Conservation (phyloP, 2,888 invertebrate genomes). For the Sipha maydis region DNA sequence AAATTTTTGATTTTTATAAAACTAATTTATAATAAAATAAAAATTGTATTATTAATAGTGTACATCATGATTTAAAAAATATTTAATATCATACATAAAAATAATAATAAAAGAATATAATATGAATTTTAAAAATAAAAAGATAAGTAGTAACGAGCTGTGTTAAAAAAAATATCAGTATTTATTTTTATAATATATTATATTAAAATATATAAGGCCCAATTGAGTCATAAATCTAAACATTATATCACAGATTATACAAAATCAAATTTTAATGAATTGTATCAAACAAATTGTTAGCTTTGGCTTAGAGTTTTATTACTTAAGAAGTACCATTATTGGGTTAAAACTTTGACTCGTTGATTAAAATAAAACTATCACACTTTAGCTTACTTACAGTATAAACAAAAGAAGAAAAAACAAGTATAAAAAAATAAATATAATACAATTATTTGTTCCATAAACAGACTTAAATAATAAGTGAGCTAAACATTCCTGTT, state of each 20-base stretch:
- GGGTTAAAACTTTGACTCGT: slow-evolving; percentile 46
- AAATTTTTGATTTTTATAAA: slow-evolving; percentile 43
- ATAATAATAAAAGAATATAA: slow-evolving; percentile 29
- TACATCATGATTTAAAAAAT: slow-evolving; percentile 28
- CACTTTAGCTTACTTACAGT: slow-evolving; percentile 57
- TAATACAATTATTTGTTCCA: slow-evolving; percentile 51
- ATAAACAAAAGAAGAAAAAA: slow-evolving; percentile 47
- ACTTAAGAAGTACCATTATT: slow-evolving; percentile 45
- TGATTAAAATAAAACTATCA: slow-evolving; percentile 58
- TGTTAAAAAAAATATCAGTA: slow-evolving; percentile 18
- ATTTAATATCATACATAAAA: slow-evolving; percentile 25
- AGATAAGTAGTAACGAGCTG: slow-evolving; percentile 38
- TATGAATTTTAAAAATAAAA: slow-evolving; percentile 30
- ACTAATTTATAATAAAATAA: slow-evolving; percentile 51
- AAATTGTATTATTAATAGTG: slow-evolving; percentile 50
- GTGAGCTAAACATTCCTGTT: slow-evolving; percentile 59
- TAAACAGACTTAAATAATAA: slow-evolving; percentile 55
- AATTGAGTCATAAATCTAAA: slow-evolving; percentile 50
- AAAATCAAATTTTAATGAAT: slow-evolving; percentile 47
- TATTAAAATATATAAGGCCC: slow-evolving; percentile 58
- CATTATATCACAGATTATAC: slow-evolving; percentile 61
- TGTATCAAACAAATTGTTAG: slow-evolving; percentile 53
- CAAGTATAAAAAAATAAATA: slow-evolving; percentile 52
- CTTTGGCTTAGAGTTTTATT: slow-evolving; percentile 51
- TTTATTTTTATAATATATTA: slow-evolving; percentile 29